These are phyloP conservation scores for Byasa hedistus DNA, from an alignment of 2,888 invertebrate species.

Conservation along the genomic window DNA sequence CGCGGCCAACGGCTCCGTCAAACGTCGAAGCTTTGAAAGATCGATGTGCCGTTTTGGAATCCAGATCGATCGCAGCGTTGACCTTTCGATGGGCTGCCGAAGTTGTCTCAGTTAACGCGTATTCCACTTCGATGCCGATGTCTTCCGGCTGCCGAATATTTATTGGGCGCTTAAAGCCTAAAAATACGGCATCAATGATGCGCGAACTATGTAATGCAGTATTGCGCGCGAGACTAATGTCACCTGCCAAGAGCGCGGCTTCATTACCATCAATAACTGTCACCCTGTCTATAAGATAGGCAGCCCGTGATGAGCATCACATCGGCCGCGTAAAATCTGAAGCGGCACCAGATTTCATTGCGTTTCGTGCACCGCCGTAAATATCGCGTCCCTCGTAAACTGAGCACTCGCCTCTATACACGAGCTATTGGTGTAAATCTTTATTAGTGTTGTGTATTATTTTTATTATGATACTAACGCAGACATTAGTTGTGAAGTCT, in stretches of 20 bases:
- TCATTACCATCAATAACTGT: slow-evolving; percentile 53
- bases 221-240: slow-evolving; percentile 47
- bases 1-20: slow-evolving; percentile 7
- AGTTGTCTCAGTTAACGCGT: not conserved
- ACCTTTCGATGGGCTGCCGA: slow-evolving; percentile 17
- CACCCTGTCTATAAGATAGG: slow-evolving; percentile 42
- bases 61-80: slow-evolving; percentile 22
- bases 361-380: not conserved
- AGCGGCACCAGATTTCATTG: slow-evolving; percentile 6
- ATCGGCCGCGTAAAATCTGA: slow-evolving; percentile 16
- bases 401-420: too few species aligned
- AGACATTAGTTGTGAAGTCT: too few species aligned
- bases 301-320: slow-evolving; percentile 32
- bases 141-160: slow-evolving; percentile 22
- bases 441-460: too few species aligned
- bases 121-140: slow-evolving; percentile 12
- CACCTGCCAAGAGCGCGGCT: slow-evolving; percentile 45
- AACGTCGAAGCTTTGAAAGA: slow-evolving; percentile 20
- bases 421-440: too few species aligned
- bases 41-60: slow-evolving; percentile 23
- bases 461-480: too few species aligned
- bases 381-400: too few species aligned
- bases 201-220: slow-evolving; percentile 44
- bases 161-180: slow-evolving; percentile 39
- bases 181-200: slow-evolving; percentile 62